Percentiles rank a stretch among this genome's conserved stretches.
These are phyloP conservation scores for Coregonus clupeaformis DNA, from an alignment of 2,113 vertebrate genomes.

Conservation along the genomic window DNA sequence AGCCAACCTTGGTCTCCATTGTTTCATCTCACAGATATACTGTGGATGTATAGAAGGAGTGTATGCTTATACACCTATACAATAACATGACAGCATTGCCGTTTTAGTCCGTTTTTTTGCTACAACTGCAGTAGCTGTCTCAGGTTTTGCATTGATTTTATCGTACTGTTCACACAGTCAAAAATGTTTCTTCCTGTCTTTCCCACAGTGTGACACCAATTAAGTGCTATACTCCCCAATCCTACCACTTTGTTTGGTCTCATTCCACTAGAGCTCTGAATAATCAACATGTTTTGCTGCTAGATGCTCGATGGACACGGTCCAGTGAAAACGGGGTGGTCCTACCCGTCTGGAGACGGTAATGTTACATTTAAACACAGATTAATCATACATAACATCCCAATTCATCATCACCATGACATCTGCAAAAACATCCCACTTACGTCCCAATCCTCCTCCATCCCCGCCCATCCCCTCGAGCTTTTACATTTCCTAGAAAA, in stretches of 20 bases:
- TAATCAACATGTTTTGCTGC: conserved; percentile 55
- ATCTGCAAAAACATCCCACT: conserved; percentile 69
- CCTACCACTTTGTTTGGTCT: conserved; percentile 22
- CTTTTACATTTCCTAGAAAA: conserved; percentile 56
- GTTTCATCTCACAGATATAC: conserved; percentile 23
- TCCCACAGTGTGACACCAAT: conserved; percentile 3
- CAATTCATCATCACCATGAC: conserved; percentile 74
- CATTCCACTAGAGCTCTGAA: conserved; percentile 23
- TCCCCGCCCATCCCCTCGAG: conserved; percentile 50
- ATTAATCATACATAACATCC: conserved; percentile 70
- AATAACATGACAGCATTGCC: not conserved
- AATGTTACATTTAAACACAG: conserved; percentile 71
- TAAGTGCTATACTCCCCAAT: conserved; percentile 27
- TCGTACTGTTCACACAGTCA: not conserved
- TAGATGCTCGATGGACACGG: conserved; percentile 36
- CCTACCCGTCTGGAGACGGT: conserved; percentile 58
- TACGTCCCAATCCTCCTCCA: conserved; percentile 30
- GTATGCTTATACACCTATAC: not conserved
- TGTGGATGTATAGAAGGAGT: not conserved
- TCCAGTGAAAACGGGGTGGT: conserved; percentile 54
- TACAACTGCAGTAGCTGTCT: not conserved
- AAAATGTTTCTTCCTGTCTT: conserved; percentile 11
- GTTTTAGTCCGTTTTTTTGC: not conserved
- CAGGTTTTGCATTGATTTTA: not conserved
- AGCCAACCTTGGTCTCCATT: conserved; percentile 21